Base-by-base conservation (phyloP, 2,797 vertebrate genomes). In the Sebastes hubbsi region DNA sequence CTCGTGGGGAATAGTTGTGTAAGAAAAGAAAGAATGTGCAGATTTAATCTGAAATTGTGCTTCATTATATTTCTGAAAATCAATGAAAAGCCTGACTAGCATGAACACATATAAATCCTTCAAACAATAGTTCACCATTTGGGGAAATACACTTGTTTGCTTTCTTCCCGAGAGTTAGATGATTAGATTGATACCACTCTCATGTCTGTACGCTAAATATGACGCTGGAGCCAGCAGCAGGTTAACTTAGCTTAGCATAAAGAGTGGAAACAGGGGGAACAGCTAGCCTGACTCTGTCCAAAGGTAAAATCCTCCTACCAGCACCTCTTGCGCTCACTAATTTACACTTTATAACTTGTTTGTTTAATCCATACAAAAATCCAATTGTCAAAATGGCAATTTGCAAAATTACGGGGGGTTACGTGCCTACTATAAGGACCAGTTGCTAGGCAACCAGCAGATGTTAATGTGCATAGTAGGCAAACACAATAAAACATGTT, bases 21-120 rank as follows among this genome's bases (percentile, higher is more conserved):
- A 46, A 60, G 4, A 14, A 12, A 59, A 42, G 16, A 49, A n/a
- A 24, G n/a, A 42, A 30, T 49, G 69, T 75, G 59, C 63, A 60
- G 59, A 46, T 63, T 55, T 18, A 63, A 2, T 68, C 25, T 75
- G 36, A 73, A 58, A 20, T 38, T 67, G 67, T 85, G 83, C 79
- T 79, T 84, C 3, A 29, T 38, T 38, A 9, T 61, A 54, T 29
- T 55, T 62, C 1, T 10, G 9, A 55, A 46, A 66, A 36, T 18
- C 6, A 6, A 34, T 22, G 5, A 18, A 56, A 61, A 46, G 9
- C 8, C 62, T 52, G 20, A 46, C 1, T 24, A 22, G 60, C 42
- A 59, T n/a, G 1, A 14, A 11, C 18, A 71, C 3, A 22, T 20
- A 54, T 8, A 22, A 30, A 4, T 13, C 1, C 20, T 77, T 29